phyloP scores from a whole-genome alignment of 2,797 vertebrate genomes.

The Cuniculus paca region DNA sequence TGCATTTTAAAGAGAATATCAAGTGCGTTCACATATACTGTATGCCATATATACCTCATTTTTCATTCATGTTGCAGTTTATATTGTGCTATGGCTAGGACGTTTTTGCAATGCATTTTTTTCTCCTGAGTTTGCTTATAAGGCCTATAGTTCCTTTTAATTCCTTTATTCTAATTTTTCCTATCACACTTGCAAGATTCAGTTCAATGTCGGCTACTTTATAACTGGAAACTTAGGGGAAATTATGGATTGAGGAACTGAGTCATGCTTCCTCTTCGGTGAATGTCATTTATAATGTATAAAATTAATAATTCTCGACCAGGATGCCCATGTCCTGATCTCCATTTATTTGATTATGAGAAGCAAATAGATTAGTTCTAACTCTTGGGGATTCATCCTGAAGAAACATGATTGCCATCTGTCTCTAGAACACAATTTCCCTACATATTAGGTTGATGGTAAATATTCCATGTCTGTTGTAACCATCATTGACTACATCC shows the following conservation, averaged over 20 bases:
- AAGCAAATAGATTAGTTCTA: background rate
- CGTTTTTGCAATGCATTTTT: background rate
- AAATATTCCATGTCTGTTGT: background rate
- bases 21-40: background rate
- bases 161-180: background rate
- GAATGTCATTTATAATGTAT: background rate
- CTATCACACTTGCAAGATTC: background rate
- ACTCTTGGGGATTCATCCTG: background rate
- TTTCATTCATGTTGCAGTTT: background rate
- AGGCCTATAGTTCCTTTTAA: background rate
- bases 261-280: background rate
- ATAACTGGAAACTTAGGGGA: background rate
- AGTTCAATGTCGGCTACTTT: background rate
- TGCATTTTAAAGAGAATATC: background rate
- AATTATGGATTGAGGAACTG: accelerated
- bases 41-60: background rate
- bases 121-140: background rate
- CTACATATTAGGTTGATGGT: background rate
- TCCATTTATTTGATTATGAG: background rate
- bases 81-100: background rate
- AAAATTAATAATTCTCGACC: background rate
- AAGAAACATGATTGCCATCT: background rate
- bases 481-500: background rate
- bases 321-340: background rate
- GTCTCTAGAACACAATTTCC: background rate